Evolutionary conservation across 2,113 vertebrate species (phyloP).

Genomic region (Guaruba guarouba): DNA sequence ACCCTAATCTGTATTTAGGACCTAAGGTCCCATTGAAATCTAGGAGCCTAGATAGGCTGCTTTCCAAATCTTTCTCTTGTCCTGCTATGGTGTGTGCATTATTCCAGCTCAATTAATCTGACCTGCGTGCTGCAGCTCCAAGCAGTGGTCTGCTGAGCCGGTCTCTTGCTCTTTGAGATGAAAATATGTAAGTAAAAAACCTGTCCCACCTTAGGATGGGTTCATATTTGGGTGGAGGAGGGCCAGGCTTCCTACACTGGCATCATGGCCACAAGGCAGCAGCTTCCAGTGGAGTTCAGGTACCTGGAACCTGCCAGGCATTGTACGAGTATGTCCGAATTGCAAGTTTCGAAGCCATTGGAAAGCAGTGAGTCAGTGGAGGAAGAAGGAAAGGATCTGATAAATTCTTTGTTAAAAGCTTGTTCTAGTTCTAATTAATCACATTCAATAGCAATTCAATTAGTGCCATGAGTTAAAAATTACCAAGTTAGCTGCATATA

Average conservation of each 20-base stretch:
- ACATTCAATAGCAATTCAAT: constrained; percentile 55
- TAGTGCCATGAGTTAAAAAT: constrained; percentile 59
- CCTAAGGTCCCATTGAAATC: not conserved
- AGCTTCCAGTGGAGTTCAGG: not conserved
- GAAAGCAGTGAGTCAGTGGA: constrained; percentile 9
- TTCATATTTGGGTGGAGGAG: not conserved
- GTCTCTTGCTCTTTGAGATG: not conserved
- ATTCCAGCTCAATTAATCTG: not conserved
- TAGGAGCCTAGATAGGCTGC: not conserved
- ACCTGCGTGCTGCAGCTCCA: not conserved
- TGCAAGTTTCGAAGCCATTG: not conserved
- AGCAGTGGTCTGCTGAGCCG: not conserved
- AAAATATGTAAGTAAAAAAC: not conserved
- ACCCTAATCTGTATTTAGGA: not conserved
- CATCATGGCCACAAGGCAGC: not conserved
- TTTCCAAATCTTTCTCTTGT: not conserved
- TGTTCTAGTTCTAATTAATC: constrained; percentile 56
- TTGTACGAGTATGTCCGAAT: not conserved
- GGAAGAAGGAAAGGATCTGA: constrained; percentile 7
- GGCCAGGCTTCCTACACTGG: not conserved
- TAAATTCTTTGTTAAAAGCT: constrained; percentile 26
- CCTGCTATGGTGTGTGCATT: not conserved
- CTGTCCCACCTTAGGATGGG: not conserved
- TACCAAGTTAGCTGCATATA: constrained; percentile 20
- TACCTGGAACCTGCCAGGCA: not conserved